Evolutionary conservation across 1,140 invertebrate genomes (phyloP).

Genomic region (Diuraphis noxia): DNA sequence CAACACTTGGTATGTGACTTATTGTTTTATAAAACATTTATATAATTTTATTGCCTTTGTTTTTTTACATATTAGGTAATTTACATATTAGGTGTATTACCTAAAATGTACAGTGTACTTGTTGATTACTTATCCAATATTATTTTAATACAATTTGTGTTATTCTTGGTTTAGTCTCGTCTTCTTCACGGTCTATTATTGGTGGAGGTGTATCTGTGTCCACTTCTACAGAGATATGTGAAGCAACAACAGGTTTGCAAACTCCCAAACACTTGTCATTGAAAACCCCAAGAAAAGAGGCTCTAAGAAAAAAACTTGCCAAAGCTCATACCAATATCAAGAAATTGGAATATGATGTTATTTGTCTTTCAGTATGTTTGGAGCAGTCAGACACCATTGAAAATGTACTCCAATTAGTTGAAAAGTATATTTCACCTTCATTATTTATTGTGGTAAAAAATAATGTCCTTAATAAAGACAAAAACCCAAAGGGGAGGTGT

Average conservation of each 20-base stretch:
- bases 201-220: background rate
- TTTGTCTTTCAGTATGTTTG: background rate
- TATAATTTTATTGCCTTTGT: background rate
- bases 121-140: background rate
- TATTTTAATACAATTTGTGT: background rate
- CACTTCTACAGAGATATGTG: background rate
- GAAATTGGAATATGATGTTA: background rate
- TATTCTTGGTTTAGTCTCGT: background rate
- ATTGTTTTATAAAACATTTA: background rate
- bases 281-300: background rate
- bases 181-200: background rate
- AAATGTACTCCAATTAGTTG: background rate
- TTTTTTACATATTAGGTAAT: background rate
- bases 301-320: background rate
- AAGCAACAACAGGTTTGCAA: background rate
- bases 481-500: background rate
- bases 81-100: background rate
- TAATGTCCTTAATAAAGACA: background rate
- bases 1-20: background rate
- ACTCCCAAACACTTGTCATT: background rate
- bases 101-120: background rate
- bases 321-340: background rate
- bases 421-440: background rate
- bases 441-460: conserved; percentile 11
- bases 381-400: background rate